Evolutionary conservation across 2,888 invertebrate species (phyloP).

Genomic region (Mellilla xanthometata): DNA sequence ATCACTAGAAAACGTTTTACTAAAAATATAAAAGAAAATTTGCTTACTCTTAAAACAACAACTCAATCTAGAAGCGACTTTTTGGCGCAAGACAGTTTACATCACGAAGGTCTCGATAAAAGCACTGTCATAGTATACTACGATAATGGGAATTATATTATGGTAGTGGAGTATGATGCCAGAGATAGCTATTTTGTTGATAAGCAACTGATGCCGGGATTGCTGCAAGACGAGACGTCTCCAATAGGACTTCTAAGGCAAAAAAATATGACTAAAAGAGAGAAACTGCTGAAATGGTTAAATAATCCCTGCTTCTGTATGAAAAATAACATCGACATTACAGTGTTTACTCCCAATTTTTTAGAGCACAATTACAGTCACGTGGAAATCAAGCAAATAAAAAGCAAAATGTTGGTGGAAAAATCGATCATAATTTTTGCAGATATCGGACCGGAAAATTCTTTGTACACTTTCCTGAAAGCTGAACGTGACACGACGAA

Average conservation of each 20-base stretch:
- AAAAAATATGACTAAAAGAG: conserved; percentile 37
- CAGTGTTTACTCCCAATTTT: conserved; percentile 70
- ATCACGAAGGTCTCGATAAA: too few species aligned
- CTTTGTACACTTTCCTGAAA: conserved; percentile 69
- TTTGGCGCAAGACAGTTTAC: too few species aligned
- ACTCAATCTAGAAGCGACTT: too few species aligned
- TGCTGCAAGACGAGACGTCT: conserved; percentile 48
- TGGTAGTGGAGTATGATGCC: conserved; percentile 14
- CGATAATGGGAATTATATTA: conserved; percentile 2
- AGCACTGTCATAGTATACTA: conserved; percentile 7
- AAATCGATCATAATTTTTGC: conserved; percentile 66
- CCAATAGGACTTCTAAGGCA: conserved; percentile 36
- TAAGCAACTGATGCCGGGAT: conserved; percentile 59
- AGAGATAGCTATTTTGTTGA: conserved; percentile 64
- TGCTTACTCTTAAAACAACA: conserved; percentile 23
- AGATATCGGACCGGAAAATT: conserved; percentile 69
- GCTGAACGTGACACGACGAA: conserved; percentile 61
- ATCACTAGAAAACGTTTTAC: conserved; percentile 48
- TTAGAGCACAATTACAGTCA: conserved; percentile 65
- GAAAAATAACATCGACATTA: conserved; percentile 40
- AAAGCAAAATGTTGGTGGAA: conserved; percentile 62
- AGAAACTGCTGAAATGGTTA: conserved; percentile 23
- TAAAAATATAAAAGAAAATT: conserved; percentile 42
- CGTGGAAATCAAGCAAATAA: conserved; percentile 71
- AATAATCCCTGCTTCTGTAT: neutral